Evolutionary conservation across 1,140 invertebrate genomes (phyloP).

Genomic region (Apocrypta bakeri): DNA sequence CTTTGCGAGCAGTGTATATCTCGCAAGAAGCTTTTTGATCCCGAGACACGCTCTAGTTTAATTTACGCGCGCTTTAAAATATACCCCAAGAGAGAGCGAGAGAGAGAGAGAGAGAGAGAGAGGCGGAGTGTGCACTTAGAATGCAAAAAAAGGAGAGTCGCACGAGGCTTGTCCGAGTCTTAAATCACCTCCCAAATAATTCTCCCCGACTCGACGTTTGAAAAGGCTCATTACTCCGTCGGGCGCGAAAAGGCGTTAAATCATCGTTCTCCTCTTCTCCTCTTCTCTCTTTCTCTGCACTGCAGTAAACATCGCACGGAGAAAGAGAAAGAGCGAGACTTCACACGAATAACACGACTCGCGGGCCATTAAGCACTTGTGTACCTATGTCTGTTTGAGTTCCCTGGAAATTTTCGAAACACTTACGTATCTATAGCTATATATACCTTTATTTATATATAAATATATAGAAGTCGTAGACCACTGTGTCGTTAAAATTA

Average conservation of each 20-base stretch:
- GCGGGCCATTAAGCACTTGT: neutral
- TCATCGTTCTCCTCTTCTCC: slow-evolving; percentile 45
- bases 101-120: neutral
- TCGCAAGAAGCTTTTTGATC: neutral
- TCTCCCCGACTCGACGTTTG: slow-evolving; percentile 48
- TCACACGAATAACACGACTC: neutral
- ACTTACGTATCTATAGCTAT: too few relatives aligned
- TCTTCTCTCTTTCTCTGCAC: slow-evolving; percentile 23
- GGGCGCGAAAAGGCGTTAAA: slow-evolving; percentile 54
- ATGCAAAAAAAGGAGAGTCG: neutral
- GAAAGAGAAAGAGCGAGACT: too few relatives aligned
- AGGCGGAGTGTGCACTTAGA: neutral
- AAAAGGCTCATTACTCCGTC: slow-evolving; percentile 55
- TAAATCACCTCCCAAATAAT: slow-evolving; percentile 52
- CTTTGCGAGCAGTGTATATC: too few relatives aligned
- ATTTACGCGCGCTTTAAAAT: slow-evolving; percentile 45
- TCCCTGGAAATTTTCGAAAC: neutral
- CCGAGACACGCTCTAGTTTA: slow-evolving; percentile 30
- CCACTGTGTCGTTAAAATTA: slow-evolving; percentile 3
- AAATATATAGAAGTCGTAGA: too few relatives aligned
- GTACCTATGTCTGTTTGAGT: neutral
- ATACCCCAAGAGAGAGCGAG: slow-evolving; percentile 2
- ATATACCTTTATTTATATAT: too few relatives aligned
- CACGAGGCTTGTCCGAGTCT: slow-evolving; percentile 41
- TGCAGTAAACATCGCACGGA: neutral